These are phyloP conservation scores for Vollenhovia emeryi DNA, from an alignment of 1,140 invertebrate genomes.

Conservation along the genomic window DNA sequence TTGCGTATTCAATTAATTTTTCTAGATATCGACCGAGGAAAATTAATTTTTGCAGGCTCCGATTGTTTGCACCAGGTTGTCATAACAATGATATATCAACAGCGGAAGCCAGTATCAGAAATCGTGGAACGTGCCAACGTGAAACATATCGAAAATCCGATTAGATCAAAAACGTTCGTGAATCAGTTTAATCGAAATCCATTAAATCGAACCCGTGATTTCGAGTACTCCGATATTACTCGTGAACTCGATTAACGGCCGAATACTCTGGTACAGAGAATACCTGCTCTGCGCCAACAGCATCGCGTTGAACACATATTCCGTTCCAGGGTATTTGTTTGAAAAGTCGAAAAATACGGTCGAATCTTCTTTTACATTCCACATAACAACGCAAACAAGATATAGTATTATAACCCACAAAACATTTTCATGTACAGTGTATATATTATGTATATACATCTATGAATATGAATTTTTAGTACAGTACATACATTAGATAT, in stretches of 20 bases:
- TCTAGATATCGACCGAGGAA: background rate
- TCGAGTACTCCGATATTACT: slow-evolving; percentile 36
- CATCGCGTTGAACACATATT: background rate
- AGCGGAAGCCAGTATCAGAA: background rate
- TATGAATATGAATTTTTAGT: no score
- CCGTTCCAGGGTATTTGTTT: slow-evolving; percentile 1
- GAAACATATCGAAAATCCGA: slow-evolving; percentile 46
- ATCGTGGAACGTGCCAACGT: slow-evolving; percentile 4
- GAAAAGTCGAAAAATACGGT: background rate
- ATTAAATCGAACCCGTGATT: slow-evolving; percentile 36
- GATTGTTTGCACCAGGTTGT: slow-evolving; percentile 13
- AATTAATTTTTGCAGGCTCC: slow-evolving; percentile 19
- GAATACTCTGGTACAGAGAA: background rate
- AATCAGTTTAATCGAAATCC: slow-evolving; percentile 58
- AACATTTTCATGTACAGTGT: no score
- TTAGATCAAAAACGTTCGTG: slow-evolving; percentile 39
- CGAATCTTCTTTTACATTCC: background rate
- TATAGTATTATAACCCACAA: background rate
- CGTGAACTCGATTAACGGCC: slow-evolving; percentile 37
- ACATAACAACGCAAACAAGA: background rate
- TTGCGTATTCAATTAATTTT: slow-evolving; percentile 7
- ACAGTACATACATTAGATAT: no score
- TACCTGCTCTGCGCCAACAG: background rate
- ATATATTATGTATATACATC: no score
- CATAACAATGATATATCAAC: slow-evolving; percentile 17